Percentiles rank a stretch among this genome's conserved stretches.
phyloP scores from a whole-genome alignment of 2,113 vertebrate genomes.

The Arothron firmamentum region DNA sequence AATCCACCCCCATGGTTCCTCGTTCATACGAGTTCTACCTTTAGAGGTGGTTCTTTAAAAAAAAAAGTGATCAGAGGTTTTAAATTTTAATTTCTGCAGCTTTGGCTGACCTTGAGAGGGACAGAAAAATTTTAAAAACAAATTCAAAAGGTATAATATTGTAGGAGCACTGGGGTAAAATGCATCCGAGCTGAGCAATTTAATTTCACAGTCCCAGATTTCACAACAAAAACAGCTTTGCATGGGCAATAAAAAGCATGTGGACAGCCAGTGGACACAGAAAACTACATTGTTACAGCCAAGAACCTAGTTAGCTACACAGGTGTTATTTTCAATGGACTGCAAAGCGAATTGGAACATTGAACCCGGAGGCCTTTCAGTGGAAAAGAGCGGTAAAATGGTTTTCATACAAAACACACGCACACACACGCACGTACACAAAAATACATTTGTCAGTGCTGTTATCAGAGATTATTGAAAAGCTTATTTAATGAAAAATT shows the following conservation, averaged over 20 bases:
- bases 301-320: not conserved
- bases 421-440: not conserved
- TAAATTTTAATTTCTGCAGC: constrained; percentile 20
- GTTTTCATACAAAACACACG: constrained; percentile 22
- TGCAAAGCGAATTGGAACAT: constrained; percentile 49
- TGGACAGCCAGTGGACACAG: not conserved
- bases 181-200: constrained; percentile 1
- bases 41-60: too few species aligned
- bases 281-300: constrained; percentile 20
- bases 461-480: not conserved
- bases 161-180: constrained; percentile 15
- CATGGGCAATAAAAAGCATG: not conserved
- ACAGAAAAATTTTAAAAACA: constrained; percentile 18
- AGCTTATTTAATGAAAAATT: not conserved
- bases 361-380: constrained; percentile 26
- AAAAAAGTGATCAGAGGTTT: too few species aligned
- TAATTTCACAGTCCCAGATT: too few species aligned
- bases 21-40: too few species aligned
- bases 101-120: constrained; percentile 11
- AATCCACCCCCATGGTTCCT: too few species aligned
- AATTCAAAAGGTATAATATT: constrained; percentile 44
- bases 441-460: constrained; percentile 5
- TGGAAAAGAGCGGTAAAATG: constrained; percentile 10
- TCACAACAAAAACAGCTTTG: constrained; percentile 21
- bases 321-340: constrained; percentile 5